Evolutionary conservation across 1,140 invertebrate genomes (phyloP).

Genomic region (Lethrus apterus): DNA sequence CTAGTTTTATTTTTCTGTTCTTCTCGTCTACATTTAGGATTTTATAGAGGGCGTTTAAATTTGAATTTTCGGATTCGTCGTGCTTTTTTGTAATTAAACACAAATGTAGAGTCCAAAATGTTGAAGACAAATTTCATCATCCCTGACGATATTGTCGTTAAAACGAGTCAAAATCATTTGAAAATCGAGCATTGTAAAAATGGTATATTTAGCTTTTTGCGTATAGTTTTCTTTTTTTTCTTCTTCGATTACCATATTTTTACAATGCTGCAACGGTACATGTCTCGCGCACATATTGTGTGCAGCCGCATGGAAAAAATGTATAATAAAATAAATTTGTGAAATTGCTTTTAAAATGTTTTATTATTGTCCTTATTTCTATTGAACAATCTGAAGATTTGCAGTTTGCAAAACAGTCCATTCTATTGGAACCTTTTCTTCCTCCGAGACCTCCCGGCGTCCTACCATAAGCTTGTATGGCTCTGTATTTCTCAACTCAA

Average conservation of each 20-base stretch:
- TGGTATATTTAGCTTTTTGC: constrained; percentile 20
- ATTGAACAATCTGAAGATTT: too few species aligned
- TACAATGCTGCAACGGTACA: constrained; percentile 26
- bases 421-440: too few species aligned
- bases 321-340: constrained; percentile 23
- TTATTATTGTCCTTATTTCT: constrained; percentile 1
- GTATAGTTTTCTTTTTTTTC: constrained; percentile 9
- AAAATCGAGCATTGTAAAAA: constrained; percentile 26
- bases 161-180: too few species aligned
- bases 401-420: too few species aligned
- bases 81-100: not conserved
- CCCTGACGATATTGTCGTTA: too few species aligned
- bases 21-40: not conserved
- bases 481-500: too few species aligned
- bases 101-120: not conserved
- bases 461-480: too few species aligned
- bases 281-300: constrained; percentile 29
- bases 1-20: not conserved
- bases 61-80: not conserved
- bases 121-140: too few species aligned
- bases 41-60: not conserved
- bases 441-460: too few species aligned
- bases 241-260: constrained; percentile 25
- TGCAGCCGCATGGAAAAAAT: constrained; percentile 23
- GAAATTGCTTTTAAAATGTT: constrained; percentile 13